Percentiles rank a stretch among this genome's conserved stretches.
These are phyloP conservation scores for Ennomos quercinarius DNA, from an alignment of 2,888 invertebrate genomes.

Conservation along the genomic window DNA sequence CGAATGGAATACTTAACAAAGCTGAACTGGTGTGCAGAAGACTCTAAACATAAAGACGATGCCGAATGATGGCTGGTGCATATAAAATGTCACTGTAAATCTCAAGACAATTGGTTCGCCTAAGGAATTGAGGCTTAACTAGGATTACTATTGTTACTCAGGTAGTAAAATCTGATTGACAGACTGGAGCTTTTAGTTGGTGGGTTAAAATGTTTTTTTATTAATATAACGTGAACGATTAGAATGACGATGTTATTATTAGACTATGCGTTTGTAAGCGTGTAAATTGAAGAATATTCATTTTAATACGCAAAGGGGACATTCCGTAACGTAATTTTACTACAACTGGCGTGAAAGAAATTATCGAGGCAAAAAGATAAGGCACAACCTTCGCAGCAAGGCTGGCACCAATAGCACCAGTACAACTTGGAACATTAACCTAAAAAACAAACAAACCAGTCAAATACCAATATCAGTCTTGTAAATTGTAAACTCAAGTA, in stretches of 20 bases:
- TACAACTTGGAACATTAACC: conserved; percentile 50
- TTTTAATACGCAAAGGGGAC: conserved; percentile 28
- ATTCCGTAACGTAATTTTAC: conserved; percentile 46
- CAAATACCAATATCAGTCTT: conserved; percentile 32
- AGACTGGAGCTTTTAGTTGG: conserved; percentile 9
- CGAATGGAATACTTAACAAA: conserved; percentile 22
- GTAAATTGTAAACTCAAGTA: neutral
- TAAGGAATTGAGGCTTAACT: conserved; percentile 9
- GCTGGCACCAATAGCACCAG: conserved; percentile 49
- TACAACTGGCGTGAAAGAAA: conserved; percentile 40
- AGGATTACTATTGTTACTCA: conserved; percentile 29
- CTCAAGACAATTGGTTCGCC: conserved; percentile 14
- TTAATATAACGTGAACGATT: too few species aligned
- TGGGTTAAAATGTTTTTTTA: neutral
- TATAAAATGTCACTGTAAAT: conserved; percentile 25
- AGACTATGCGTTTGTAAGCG: too few species aligned
- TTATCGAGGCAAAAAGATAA: conserved; percentile 50
- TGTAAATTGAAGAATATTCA: neutral
- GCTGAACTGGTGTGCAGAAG: conserved; percentile 19
- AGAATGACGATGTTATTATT: too few species aligned
- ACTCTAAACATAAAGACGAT: conserved; percentile 11
- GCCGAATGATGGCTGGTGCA: conserved; percentile 13
- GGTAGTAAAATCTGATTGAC: conserved; percentile 43
- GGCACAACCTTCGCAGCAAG: conserved; percentile 52
- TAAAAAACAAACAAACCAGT: conserved; percentile 49